Conservation (phyloP, 2,113 vertebrate genomes). For the Sebastes fasciatus region DNA sequence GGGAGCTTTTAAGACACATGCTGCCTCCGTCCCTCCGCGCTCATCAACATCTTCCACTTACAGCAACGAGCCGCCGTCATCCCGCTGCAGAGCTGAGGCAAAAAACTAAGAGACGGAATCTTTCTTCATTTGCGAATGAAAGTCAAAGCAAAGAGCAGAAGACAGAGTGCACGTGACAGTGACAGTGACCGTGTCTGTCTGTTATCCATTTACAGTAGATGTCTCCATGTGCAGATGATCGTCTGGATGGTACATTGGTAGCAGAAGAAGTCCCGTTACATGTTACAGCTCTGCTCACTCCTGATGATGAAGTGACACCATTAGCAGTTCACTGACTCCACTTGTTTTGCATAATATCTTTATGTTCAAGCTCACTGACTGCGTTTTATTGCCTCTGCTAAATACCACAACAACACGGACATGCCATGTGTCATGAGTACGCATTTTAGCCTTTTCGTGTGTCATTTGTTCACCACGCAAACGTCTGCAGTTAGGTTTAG, state of each 20-base stretch:
- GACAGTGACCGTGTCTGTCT: neutral
- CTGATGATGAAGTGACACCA: neutral
- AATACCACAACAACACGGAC: too few relatives aligned
- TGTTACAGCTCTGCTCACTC: neutral
- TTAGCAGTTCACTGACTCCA: neutral
- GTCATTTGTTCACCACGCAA: too few relatives aligned
- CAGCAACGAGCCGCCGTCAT: neutral
- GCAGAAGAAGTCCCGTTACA: neutral
- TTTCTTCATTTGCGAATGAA: slow-evolving; percentile 5
- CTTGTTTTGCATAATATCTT: neutral
- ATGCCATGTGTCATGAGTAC: too few relatives aligned
- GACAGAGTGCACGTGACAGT: neutral
- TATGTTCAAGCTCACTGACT: neutral
- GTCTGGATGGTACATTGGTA: neutral
- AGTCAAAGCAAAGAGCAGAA: neutral
- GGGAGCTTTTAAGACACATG: slow-evolving; percentile 43
- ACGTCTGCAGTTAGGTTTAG: too few relatives aligned
- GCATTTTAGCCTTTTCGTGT: too few relatives aligned
- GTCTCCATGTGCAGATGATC: slow-evolving; percentile 1
- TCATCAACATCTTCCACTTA: slow-evolving; percentile 31
- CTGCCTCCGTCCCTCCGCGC: slow-evolving; percentile 21
- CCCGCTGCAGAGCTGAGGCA: neutral
- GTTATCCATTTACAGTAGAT: neutral
- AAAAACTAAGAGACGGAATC: neutral
- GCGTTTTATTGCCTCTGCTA: neutral